These are phyloP conservation scores for Sigmodon hispidus DNA, from an alignment of 2,113 vertebrate genomes.

Conservation along the genomic window DNA sequence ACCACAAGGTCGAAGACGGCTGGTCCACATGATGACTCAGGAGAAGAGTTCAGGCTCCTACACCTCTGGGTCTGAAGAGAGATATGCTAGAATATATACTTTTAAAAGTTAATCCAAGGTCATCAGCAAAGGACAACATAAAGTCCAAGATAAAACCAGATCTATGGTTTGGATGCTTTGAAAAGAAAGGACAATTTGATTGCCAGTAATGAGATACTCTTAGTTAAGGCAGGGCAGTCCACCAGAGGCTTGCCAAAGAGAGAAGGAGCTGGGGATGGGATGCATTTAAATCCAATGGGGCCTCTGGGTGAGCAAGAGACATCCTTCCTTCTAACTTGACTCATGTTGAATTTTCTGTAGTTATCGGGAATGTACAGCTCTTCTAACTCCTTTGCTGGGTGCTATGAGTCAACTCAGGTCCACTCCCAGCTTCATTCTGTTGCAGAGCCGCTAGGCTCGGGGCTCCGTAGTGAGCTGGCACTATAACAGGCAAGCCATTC, in stretches of 20 bases:
- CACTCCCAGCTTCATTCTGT: background rate
- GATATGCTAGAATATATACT: background rate
- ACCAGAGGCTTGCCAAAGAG: background rate
- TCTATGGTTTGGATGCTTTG: background rate
- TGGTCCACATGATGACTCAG: background rate
- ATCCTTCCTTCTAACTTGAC: background rate
- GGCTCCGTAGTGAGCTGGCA: conserved; percentile 21
- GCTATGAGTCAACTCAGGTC: too few species aligned
- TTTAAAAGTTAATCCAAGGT: background rate
- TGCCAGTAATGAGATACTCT: background rate
- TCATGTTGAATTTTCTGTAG: background rate
- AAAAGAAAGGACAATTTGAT: background rate
- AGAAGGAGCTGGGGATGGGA: background rate
- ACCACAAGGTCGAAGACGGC: background rate
- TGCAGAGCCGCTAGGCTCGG: background rate
- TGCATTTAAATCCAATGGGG: background rate
- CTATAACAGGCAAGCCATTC: background rate
- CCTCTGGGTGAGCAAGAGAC: background rate
- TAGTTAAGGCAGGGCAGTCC: background rate
- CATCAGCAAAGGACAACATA: background rate
- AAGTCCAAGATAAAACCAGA: background rate
- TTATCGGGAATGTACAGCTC: background rate
- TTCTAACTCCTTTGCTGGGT: background rate
- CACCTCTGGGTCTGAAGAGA: background rate
- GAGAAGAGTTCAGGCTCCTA: background rate